A percentile compares a stretch with the other conserved stretches of the same genome.
phyloP scores from a whole-genome alignment of 2,888 invertebrate species.

The Ceriagrion tenellum region DNA sequence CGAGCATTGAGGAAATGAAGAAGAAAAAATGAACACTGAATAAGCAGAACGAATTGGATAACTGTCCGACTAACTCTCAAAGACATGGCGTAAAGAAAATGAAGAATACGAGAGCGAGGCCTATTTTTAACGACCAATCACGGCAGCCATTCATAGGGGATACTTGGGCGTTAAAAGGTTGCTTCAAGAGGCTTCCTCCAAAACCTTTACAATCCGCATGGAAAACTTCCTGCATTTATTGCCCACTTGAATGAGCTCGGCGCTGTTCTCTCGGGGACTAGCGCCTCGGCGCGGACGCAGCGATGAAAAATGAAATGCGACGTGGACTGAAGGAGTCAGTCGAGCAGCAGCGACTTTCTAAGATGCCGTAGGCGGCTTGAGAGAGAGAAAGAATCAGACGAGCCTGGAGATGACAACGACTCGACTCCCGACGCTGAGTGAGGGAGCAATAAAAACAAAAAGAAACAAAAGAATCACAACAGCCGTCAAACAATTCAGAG shows the following conservation, averaged over 20 bases:
- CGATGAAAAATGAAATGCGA: neutral
- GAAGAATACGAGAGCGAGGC: no score
- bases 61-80: no score
- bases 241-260: neutral
- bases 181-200: neutral
- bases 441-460: neutral
- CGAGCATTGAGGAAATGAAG: no score
- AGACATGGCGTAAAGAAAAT: no score
- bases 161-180: neutral
- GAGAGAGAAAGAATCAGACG: neutral
- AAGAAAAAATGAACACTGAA: no score
- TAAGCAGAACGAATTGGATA: no score
- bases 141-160: neutral
- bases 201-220: neutral
- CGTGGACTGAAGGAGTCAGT: constrained; percentile 11
- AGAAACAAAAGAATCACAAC: neutral
- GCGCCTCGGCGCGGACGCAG: neutral
- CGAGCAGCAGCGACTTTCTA: neutral
- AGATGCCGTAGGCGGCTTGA: constrained; percentile 56
- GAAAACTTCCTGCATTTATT: neutral
- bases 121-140: neutral
- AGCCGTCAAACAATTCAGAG: constrained; percentile 44
- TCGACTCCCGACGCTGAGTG: neutral
- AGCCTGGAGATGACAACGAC: constrained; percentile 48
- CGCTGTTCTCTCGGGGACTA: neutral